Evolutionary conservation across 2,797 vertebrate genomes (phyloP), one percentile per base, ranked within the genome.

Genomic region (Sparus aurata): DNA sequence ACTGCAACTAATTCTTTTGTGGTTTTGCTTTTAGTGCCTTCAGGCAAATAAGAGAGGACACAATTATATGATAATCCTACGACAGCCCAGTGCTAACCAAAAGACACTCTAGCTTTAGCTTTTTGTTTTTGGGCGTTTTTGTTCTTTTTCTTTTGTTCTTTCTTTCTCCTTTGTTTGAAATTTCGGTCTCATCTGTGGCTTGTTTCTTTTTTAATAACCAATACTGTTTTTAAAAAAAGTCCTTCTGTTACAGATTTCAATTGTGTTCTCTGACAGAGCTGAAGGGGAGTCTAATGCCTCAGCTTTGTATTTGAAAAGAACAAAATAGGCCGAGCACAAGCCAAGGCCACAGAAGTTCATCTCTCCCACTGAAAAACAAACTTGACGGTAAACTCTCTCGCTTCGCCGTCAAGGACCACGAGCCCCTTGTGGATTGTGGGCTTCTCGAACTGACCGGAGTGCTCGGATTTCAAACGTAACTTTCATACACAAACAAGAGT

Each of bases 341-440:
- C 83, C 59, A 82, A 84, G 66, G 65, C 59, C 73, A 60, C 9
- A 16, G 23, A 73, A 57, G 64, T 75, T 73, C 11, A 55, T 69
- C n/a, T 59, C 49, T 58, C 15, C 53, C 43, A 23, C 82, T 77
- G 66, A 87, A 79, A 88, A 80, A 68, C 67, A 75, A 79, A 84
- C 59, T 66, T 81, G 50, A 69, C 13, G 18, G 20, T 59, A 69
- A 69, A 69, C 13, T 64, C 13, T 64, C 13, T 62, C 7, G 0
- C 25, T 76, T 70, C 64, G 49, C 34, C 4, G 10, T 79, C 46
- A 75, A 68, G 30, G 69, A 72, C 62, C n/a, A 41, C 41, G 61
- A 38, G 69, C 57, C 73, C 49, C 34, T 41, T 69, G 57, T 47
- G 65, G 64, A 41, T 53, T 80, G 66, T 79, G 59, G 62, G 60